A percentile compares a stretch with the other conserved stretches of the same genome.
These are phyloP conservation scores for Diuraphis noxia DNA, from an alignment of 1,140 invertebrate species.

Conservation along the genomic window DNA sequence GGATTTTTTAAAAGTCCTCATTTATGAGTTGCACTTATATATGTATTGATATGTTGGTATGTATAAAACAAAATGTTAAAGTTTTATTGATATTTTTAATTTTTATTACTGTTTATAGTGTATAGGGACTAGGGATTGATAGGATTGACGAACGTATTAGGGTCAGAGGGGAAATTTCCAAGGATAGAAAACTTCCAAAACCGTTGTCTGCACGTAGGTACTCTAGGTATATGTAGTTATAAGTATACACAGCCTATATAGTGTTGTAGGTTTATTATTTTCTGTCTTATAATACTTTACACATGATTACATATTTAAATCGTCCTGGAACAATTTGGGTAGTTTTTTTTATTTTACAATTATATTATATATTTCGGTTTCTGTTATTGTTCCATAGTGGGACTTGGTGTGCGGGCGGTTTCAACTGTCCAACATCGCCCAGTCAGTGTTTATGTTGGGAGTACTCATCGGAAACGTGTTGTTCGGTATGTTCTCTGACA, in stretches of 20 bases:
- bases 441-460: slow-evolving; percentile 76
- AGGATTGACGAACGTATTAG: no score
- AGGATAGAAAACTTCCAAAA: no score
- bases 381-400: slow-evolving; percentile 64
- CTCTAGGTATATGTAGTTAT: no score
- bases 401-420: slow-evolving; percentile 70
- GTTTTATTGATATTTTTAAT: no score
- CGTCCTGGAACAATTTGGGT: neutral
- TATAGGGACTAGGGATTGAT: no score
- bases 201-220: neutral
- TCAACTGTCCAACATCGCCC: slow-evolving; percentile 71
- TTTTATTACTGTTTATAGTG: no score
- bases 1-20: no score
- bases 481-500: slow-evolving; percentile 75
- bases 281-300: neutral
- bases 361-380: neutral
- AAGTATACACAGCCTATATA: neutral
- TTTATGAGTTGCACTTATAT: no score
- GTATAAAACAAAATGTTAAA: no score
- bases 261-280: neutral
- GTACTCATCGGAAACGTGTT: slow-evolving; percentile 73
- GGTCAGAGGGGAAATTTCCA: no score
- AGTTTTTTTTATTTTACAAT: neutral
- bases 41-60: no score
- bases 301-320: neutral